phyloP scores from a whole-genome alignment of 1,140 invertebrate species.

The Latrodectus geometricus region DNA sequence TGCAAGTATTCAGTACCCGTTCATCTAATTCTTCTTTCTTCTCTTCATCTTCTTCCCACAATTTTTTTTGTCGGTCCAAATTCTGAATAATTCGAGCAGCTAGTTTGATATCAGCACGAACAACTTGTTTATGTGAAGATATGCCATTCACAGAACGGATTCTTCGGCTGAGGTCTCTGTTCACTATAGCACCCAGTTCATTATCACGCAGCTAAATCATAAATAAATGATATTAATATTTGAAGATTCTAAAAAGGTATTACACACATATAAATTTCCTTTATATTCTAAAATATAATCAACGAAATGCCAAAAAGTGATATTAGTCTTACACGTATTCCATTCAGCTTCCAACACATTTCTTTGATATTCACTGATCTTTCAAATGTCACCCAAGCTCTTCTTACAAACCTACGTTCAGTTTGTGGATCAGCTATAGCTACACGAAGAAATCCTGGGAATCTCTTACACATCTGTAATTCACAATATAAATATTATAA shows the following conservation, averaged over 20 bases:
- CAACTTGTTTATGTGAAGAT: conserved; percentile 89
- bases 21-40: conserved; percentile 64
- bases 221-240: background rate
- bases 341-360: conserved; percentile 99
- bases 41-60: conserved; percentile 78
- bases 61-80: conserved; percentile 84
- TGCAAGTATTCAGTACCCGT: conserved; percentile 25
- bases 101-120: conserved; percentile 91
- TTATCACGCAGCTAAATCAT: conserved; percentile 81
- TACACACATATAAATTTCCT: background rate
- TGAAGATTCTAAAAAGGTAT: background rate
- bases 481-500: background rate
- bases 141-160: conserved; percentile 94
- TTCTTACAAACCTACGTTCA: conserved; percentile 92
- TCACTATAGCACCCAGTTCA: conserved; percentile 94
- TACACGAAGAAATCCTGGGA: conserved; percentile 94
- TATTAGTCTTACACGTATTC: conserved; percentile 79
- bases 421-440: conserved; percentile 96
- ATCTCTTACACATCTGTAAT: conserved; percentile 89
- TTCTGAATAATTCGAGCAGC: conserved; percentile 95
- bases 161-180: conserved; percentile 90
- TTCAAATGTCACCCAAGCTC: conserved; percentile 98
- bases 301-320: background rate
- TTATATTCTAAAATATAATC: background rate
- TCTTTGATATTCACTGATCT: conserved; percentile 98